These are phyloP conservation scores for Dynastes hyllus DNA, from an alignment of 2,888 invertebrate species.

Conservation along the genomic window DNA sequence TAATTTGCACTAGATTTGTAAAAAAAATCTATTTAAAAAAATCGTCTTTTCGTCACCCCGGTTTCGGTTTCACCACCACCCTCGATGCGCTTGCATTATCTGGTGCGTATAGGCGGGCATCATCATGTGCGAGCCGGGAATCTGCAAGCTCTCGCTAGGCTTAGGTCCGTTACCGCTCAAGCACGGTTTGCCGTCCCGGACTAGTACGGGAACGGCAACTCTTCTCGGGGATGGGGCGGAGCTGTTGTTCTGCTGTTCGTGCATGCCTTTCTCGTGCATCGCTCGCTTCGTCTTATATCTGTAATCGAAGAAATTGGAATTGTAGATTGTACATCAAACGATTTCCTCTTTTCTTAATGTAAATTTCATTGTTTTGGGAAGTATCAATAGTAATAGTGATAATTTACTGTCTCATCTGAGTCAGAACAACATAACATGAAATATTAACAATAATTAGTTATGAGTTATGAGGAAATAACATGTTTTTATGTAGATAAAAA, in stretches of 20 bases:
- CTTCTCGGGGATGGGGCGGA: conserved; percentile 85
- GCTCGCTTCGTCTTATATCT: conserved; percentile 98
- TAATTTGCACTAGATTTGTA: conserved; percentile 47
- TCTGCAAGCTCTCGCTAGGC: conserved; percentile 61
- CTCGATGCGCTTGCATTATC: conserved; percentile 70
- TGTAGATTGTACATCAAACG: neutral
- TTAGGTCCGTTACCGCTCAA: conserved; percentile 72
- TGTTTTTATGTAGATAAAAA: too few species aligned
- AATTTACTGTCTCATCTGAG: too few species aligned
- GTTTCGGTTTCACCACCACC: conserved; percentile 65
- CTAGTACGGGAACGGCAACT: conserved; percentile 95
- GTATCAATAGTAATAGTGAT: too few species aligned
- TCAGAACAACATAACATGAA: too few species aligned
- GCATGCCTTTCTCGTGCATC: conserved; percentile 91
- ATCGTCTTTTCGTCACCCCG: conserved; percentile 14
- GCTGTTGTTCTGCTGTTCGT: conserved; percentile 73
- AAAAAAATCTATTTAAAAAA: conserved; percentile 38
- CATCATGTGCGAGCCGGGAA: conserved; percentile 66
- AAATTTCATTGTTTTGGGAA: too few species aligned
- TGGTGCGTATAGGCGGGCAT: conserved; percentile 68
- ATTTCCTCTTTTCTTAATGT: neutral
- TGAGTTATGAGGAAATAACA: too few species aligned
- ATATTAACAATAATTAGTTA: too few species aligned
- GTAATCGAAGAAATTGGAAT: conserved; percentile 54
- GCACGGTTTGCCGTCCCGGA: conserved; percentile 95